Conservation (phyloP, 2,113 vertebrate genomes). For the Crocuta crocuta region DNA sequence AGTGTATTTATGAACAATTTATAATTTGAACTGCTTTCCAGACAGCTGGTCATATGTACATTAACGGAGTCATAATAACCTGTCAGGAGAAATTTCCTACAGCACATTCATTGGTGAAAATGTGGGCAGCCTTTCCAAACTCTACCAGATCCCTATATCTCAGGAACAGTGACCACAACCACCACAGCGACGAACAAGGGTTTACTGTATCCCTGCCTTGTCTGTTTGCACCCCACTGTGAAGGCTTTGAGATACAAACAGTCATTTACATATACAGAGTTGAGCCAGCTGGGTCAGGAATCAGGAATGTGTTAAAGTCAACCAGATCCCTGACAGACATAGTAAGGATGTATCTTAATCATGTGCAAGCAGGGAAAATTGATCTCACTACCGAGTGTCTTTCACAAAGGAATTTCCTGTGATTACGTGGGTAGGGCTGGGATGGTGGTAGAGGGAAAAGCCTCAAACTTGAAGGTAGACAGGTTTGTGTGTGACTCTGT, state of each 20-base stretch:
- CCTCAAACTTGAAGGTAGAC: neutral
- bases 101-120: slow-evolving; percentile 79
- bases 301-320: neutral
- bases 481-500: neutral
- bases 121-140: neutral
- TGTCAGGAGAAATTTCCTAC: slow-evolving; percentile 84
- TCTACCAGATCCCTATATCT: slow-evolving; percentile 69
- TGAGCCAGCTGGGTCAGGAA: neutral
- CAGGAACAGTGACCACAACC: neutral
- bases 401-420: neutral
- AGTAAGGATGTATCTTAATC: neutral
- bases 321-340: neutral
- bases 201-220: neutral
- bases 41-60: slow-evolving; percentile 80
- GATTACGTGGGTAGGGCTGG: neutral
- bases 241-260: slow-evolving; percentile 9
- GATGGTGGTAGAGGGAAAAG: neutral
- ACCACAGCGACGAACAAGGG: slow-evolving; percentile 11
- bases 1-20: slow-evolving; percentile 83
- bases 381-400: neutral
- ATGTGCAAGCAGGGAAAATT: neutral
- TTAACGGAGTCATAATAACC: slow-evolving; percentile 84
- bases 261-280: neutral
- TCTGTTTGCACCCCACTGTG: slow-evolving; percentile 50
- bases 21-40: slow-evolving; percentile 83